A percentile compares a stretch with the other conserved stretches of the same genome.
Conservation (phyloP, 2,797 vertebrate genomes). For the Jordanella pulchra region DNA sequence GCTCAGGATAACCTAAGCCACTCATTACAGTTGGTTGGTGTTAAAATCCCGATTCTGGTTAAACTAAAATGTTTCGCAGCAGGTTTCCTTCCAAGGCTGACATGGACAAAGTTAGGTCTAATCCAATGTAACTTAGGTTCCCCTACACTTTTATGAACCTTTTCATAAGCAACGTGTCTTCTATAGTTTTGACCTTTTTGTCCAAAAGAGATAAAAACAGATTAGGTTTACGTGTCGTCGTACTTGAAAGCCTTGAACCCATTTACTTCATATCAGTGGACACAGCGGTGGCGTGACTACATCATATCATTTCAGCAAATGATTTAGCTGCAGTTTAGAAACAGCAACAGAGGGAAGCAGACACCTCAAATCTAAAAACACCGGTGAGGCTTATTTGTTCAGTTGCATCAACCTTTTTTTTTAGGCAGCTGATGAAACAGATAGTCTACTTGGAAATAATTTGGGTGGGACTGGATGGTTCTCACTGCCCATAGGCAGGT, state of each 20-base stretch:
- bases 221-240: not conserved
- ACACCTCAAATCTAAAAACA: not conserved
- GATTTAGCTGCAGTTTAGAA: too few species aligned
- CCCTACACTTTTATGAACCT: too few species aligned
- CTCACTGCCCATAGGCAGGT: not conserved
- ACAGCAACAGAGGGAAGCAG: too few species aligned
- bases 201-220: not conserved
- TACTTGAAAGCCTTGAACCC: not conserved
- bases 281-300: not conserved
- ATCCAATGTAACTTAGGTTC: too few species aligned
- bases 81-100: too few species aligned
- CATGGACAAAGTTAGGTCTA: too few species aligned
- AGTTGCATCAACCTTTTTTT: not conserved
- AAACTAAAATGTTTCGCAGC: too few species aligned
- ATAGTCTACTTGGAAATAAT: not conserved
- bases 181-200: not conserved
- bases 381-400: not conserved
- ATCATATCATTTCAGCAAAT: too few species aligned
- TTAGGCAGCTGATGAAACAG: not conserved
- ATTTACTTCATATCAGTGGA: not conserved
- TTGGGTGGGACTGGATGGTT: not conserved
- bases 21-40: too few species aligned
- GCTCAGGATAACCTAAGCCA: too few species aligned
- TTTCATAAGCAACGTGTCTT: too few species aligned
- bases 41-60: too few species aligned